Evolutionary conservation across 1,140 invertebrate genomes (phyloP).

Genomic region (Bradysia coprophila): DNA sequence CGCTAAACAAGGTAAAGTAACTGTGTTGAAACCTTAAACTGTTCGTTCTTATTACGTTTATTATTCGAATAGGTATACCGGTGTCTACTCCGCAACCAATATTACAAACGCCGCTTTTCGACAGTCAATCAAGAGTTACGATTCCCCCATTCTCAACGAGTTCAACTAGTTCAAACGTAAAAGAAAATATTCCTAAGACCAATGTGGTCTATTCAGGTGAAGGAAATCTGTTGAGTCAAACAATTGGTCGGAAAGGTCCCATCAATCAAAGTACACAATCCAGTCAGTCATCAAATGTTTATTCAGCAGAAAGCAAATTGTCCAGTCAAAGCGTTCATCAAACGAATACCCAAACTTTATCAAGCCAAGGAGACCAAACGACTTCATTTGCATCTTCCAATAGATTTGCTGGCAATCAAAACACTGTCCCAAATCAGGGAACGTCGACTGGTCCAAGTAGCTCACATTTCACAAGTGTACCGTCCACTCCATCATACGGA

Average conservation of each 20-base stretch:
- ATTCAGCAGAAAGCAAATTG: not conserved
- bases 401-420: not conserved
- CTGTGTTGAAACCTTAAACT: no score
- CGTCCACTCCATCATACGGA: not conserved
- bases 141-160: no score
- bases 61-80: no score
- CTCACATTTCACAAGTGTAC: not conserved
- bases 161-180: no score
- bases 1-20: no score
- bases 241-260: not conserved
- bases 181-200: no score
- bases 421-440: not conserved
- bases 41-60: no score
- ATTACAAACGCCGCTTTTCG: no score
- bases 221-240: not conserved
- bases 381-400: not conserved
- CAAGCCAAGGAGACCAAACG: not conserved
- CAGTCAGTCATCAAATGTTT: not conserved
- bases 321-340: not conserved
- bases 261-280: no score
- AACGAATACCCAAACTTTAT: not conserved
- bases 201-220: not conserved
- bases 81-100: no score
- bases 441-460: not conserved
- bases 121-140: no score